Conservation (phyloP, 2,888 invertebrate species). For the Macrosoma leucophasiata region DNA sequence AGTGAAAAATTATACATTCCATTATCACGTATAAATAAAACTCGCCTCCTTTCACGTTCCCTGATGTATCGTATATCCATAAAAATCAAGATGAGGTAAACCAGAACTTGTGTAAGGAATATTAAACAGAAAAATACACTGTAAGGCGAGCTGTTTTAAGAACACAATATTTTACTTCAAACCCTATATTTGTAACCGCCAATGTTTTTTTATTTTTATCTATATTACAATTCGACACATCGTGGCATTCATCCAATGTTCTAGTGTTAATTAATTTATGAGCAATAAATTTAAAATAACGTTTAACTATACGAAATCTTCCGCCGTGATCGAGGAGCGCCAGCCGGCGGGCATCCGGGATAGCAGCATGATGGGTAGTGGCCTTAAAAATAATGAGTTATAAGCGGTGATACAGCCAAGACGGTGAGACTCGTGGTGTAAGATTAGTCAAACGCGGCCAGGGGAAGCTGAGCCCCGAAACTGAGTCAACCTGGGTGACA, state of each 20-base stretch:
- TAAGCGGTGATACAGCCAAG: conserved; percentile 47
- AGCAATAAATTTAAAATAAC: conserved; percentile 38
- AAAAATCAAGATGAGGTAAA: conserved; percentile 8
- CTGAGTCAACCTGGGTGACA: conserved; percentile 64
- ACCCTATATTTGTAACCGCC: background rate
- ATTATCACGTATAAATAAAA: too few species aligned
- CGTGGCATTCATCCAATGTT: conserved; percentile 47
- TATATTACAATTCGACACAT: conserved; percentile 22
- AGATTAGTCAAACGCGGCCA: too few species aligned
- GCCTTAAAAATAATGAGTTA: conserved; percentile 57
- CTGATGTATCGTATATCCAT: conserved; percentile 33
- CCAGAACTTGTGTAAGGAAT: background rate
- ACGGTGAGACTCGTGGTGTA: conserved; percentile 36
- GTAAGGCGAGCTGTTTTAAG: too few species aligned
- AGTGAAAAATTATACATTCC: too few species aligned
- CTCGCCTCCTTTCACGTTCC: too few species aligned
- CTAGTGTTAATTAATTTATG: conserved; percentile 41
- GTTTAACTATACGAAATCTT: conserved; percentile 19
- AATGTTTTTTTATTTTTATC: conserved; percentile 11
- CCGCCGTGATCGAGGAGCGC: conserved; percentile 11
- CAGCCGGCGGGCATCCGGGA: conserved; percentile 31
- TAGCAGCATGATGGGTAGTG: conserved; percentile 37
- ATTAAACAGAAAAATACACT: background rate
- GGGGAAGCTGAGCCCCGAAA: conserved; percentile 35
- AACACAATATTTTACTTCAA: too few species aligned